Conservation (phyloP, 2,888 invertebrate genomes). For the Clistopyga incitator region DNA sequence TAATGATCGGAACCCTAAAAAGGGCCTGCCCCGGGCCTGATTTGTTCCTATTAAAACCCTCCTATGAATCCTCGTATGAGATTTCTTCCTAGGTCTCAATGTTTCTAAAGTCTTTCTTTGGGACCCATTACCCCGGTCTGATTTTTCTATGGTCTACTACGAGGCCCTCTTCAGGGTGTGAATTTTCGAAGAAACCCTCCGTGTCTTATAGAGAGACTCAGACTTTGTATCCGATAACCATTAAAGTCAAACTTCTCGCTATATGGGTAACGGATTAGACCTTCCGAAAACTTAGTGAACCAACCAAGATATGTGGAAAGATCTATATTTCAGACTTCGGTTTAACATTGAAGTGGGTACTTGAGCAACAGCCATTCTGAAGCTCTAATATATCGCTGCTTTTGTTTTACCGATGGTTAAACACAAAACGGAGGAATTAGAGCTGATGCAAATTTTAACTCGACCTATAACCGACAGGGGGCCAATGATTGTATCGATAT, state of each 20-base stretch:
- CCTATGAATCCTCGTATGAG: no score
- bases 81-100: no score
- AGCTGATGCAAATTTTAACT: neutral
- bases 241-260: neutral
- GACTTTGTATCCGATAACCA: neutral
- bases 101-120: no score
- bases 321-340: neutral
- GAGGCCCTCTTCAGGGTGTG: no score
- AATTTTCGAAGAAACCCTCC: no score
- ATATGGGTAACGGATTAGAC: neutral
- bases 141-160: no score
- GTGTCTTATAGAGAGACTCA: no score
- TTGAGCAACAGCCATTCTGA: neutral
- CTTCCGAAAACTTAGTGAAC: neutral
- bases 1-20: no score
- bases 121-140: no score
- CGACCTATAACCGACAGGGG: neutral
- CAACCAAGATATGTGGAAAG: neutral
- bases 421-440: neutral
- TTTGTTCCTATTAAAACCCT: no score
- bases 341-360: neutral
- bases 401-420: neutral
- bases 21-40: no score
- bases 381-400: neutral
- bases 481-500: conserved; percentile 5